Evolutionary conservation across 1,140 invertebrate species (phyloP).

Genomic region (Wasmannia auropunctata): DNA sequence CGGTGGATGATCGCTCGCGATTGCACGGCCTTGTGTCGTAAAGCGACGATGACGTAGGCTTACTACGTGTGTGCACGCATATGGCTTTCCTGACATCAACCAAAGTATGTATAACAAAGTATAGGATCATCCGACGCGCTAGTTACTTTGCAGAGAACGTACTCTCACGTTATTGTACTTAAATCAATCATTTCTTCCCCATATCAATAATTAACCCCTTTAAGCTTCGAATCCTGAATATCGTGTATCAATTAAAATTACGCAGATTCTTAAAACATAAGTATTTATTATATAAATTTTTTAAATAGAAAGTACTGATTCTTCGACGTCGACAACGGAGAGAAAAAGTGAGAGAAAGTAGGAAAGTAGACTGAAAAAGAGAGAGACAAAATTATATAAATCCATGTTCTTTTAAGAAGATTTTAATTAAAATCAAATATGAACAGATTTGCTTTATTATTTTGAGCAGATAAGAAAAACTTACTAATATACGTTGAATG

Average conservation of each 20-base stretch:
- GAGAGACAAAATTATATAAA: neutral
- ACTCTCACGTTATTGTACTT: neutral
- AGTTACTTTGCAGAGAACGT: neutral
- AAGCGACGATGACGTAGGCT: constrained; percentile 80
- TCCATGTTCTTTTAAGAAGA: neutral
- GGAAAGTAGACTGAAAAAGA: neutral
- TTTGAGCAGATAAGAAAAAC: neutral
- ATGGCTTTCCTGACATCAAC: constrained; percentile 60
- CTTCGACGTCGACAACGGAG: neutral
- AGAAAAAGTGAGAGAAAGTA: neutral
- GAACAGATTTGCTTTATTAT: neutral
- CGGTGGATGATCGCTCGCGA: constrained; percentile 83
- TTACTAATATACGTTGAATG: neutral
- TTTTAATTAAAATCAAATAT: neutral
- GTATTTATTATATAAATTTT: neutral
- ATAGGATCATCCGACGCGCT: constrained; percentile 14
- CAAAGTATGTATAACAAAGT: constrained; percentile 58
- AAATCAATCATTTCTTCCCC: neutral
- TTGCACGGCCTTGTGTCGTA: constrained; percentile 85
- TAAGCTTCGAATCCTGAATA: neutral
- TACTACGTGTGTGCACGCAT: constrained; percentile 70
- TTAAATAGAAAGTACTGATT: neutral
- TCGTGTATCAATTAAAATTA: neutral
- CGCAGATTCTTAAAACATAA: neutral
- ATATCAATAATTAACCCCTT: neutral